Percentiles rank a stretch among this genome's conserved stretches.
Conservation (phyloP, 2,797 vertebrate genomes). For the Peromyscus eremicus region DNA sequence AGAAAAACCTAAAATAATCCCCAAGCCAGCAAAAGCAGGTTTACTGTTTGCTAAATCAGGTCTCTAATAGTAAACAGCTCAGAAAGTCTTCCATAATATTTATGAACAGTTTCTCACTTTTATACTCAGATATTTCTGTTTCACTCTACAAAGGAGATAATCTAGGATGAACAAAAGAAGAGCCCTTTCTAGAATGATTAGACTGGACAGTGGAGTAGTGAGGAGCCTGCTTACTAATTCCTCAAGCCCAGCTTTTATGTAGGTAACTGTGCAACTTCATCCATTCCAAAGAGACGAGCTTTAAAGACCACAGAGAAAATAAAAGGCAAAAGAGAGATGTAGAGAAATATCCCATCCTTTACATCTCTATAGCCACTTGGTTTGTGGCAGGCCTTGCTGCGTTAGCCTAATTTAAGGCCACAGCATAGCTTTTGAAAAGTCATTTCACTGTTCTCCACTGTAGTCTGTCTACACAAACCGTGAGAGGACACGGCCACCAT, state of each 20-base stretch:
- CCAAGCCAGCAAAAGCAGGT: constrained; percentile 7
- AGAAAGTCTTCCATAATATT: constrained; percentile 76
- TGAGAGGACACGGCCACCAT: background rate
- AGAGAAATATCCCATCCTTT: constrained; percentile 59
- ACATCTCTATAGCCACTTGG: constrained; percentile 58
- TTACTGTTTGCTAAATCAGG: constrained; percentile 75
- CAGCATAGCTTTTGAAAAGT: constrained; percentile 45
- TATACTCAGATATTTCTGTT: constrained; percentile 79
- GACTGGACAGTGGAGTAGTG: constrained; percentile 64
- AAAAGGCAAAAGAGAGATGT: constrained; percentile 75
- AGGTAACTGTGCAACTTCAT: constrained; percentile 79
- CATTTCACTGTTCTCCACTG: constrained; percentile 23
- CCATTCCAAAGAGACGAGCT: constrained; percentile 74
- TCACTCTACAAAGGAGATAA: constrained; percentile 66
- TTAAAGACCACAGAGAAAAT: constrained; percentile 76
- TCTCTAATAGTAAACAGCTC: constrained; percentile 74
- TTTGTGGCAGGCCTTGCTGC: constrained; percentile 34
- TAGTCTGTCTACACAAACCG: constrained; percentile 42
- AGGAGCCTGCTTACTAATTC: constrained; percentile 73
- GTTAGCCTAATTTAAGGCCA: constrained; percentile 66
- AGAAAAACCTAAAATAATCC: constrained; percentile 58
- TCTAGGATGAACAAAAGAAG: constrained; percentile 66
- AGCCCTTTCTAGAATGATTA: constrained; percentile 67
- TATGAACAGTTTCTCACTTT: constrained; percentile 79
- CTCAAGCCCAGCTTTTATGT: constrained; percentile 78